Evolutionary conservation across 2,797 vertebrate species (phyloP).

Genomic region (Gobio occitaniae): DNA sequence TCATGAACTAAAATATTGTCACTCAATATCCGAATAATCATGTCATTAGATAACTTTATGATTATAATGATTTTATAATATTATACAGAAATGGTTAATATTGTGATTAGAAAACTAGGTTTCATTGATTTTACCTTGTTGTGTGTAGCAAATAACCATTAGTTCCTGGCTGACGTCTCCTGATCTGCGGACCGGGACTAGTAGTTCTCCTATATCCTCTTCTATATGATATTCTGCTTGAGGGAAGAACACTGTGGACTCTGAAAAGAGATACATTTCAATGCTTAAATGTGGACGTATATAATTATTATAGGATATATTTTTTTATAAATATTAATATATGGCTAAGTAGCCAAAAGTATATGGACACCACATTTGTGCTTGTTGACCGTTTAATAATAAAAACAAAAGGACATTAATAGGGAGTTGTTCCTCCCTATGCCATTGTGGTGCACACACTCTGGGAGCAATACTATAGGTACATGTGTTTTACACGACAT

Average conservation of each 20-base stretch:
- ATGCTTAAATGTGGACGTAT: background rate
- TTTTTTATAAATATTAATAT: background rate
- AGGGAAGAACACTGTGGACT: slow-evolving; percentile 87
- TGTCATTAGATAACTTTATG: background rate
- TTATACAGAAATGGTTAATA: background rate
- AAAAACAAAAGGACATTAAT: background rate
- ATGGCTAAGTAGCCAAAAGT: background rate
- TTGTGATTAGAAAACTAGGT: background rate
- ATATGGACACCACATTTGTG: background rate
- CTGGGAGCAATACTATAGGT: background rate
- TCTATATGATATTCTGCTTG: slow-evolving; percentile 84
- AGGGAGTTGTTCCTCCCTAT: background rate
- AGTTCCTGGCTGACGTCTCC: slow-evolving; percentile 86
- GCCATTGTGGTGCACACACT: background rate
- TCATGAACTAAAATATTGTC: background rate
- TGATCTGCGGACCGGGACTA: slow-evolving; percentile 82
- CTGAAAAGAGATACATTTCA: slow-evolving; percentile 68
- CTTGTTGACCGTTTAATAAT: background rate
- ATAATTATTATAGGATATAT: background rate
- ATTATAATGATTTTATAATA: background rate
- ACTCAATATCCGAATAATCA: background rate
- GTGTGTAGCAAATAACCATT: slow-evolving; percentile 86
- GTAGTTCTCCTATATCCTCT: slow-evolving; percentile 85
- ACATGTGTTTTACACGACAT: background rate
- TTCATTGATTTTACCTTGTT: slow-evolving; percentile 76